phyloP scores from a whole-genome alignment of 2,113 vertebrate species.

The Pithys albifrons region DNA sequence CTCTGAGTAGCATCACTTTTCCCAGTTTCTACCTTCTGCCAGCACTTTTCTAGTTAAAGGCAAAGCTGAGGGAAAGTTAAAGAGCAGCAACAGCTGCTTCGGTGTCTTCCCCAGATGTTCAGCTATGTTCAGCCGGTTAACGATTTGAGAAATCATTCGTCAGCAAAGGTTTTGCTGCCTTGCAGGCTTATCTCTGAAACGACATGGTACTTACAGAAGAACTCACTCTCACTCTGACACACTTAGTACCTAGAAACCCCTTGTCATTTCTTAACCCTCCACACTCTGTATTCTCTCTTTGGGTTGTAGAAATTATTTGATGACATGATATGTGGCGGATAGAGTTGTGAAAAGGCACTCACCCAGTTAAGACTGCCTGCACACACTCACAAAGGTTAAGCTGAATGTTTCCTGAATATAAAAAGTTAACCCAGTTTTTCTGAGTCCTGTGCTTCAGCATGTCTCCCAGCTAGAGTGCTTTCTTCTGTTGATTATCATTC shows the following conservation, averaged over 20 bases:
- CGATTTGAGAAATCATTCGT: slow-evolving; percentile 55
- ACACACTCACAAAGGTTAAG: background rate
- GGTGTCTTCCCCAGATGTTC: slow-evolving; percentile 67
- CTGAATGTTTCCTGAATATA: background rate
- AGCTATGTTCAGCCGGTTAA: slow-evolving; percentile 48
- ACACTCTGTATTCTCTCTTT: background rate
- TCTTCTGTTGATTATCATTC: background rate
- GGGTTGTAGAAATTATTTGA: background rate
- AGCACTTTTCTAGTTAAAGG: slow-evolving; percentile 45
- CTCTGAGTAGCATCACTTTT: background rate
- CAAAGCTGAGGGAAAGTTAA: slow-evolving; percentile 48
- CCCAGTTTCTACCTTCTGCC: background rate
- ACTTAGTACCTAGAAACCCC: background rate
- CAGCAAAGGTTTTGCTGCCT: slow-evolving; percentile 62
- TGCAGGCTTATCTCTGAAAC: slow-evolving; percentile 43
- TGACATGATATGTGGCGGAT: background rate
- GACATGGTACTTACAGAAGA: background rate
- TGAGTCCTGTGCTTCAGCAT: background rate
- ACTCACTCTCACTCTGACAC: background rate
- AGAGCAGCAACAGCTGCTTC: slow-evolving; percentile 63
- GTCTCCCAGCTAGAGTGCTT: background rate
- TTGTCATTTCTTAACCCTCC: background rate
- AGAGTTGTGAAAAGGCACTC: background rate
- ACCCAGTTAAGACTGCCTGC: background rate
- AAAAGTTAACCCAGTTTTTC: background rate